phyloP scores from a whole-genome alignment of 1,140 invertebrate genomes.

The Apolygus lucorum region DNA sequence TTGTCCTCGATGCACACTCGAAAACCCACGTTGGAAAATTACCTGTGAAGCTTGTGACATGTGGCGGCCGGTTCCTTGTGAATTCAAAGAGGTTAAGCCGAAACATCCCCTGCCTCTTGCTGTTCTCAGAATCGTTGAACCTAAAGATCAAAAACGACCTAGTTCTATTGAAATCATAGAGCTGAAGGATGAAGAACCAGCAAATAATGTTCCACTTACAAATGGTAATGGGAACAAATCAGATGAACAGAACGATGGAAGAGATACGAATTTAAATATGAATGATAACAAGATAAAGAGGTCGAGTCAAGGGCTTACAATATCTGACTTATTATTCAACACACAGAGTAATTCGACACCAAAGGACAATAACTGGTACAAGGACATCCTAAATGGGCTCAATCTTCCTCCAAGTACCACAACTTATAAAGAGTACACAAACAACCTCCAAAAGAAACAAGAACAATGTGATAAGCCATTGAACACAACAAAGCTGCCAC shows the following conservation, averaged over 20 bases:
- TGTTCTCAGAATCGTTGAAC: not conserved
- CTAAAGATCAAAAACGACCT: not conserved
- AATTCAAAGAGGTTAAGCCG: slow-evolving; percentile 15
- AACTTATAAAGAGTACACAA: too few species aligned
- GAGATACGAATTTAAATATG: too few species aligned
- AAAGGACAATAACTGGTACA: not conserved
- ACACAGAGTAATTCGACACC: not conserved
- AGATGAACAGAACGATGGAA: too few species aligned
- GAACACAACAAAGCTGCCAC: not conserved
- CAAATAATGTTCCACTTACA: not conserved
- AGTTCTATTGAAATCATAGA: not conserved
- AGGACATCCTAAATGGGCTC: not conserved
- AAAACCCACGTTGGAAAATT: slow-evolving; percentile 47
- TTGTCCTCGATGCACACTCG: slow-evolving; percentile 46
- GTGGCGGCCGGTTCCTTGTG: slow-evolving; percentile 31
- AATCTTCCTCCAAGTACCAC: not conserved
- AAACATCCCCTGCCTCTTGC: not conserved
- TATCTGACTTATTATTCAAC: not conserved
- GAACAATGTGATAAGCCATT: not conserved
- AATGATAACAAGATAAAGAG: too few species aligned
- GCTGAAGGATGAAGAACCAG: not conserved
- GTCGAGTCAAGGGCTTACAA: not conserved
- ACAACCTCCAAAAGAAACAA: too few species aligned
- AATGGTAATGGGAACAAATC: too few species aligned
- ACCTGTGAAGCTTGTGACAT: slow-evolving; percentile 47